Evolutionary conservation across 1,140 invertebrate species (phyloP), one percentile per base, ranked within the genome.

Genomic region (Macrocentrus cingulum): DNA sequence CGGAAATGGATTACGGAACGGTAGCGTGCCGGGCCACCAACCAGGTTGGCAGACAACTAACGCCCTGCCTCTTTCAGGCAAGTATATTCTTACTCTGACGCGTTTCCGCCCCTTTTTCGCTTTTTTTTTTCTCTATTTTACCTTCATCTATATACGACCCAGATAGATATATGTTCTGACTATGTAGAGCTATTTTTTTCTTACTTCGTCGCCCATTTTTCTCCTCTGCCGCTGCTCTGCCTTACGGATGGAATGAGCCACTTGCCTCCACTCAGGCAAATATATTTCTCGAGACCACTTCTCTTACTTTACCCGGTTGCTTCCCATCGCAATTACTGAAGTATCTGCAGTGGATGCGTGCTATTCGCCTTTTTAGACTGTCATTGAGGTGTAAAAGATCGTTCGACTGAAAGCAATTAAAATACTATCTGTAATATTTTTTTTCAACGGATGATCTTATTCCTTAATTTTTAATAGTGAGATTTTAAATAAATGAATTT

Each of bases 1-100:
- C 87, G 8, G 91, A 94, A 75, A 85, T 92, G 77, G 91, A 94
- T 77, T 95, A 94, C 70, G 92, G 92, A 34, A 92, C 89, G 11
- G 80, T 94, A 7, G 87, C 90, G 19, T 95, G 92, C 72, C 93
- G 89, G 83, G 92, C 87, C 1, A 84, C 83, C 64, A 94, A 94
- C 78, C 83, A 85, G 32, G 88, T 94, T 34, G 92, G 92, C 20
- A 83, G 84, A 61, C 91, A 94, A 77, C 86, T 87, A 68, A 83
- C 87, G 19, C 91, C 91, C n/a, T 95, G 92, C 72, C 80, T 92
- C 56, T 94, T 92, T 77, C 91, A 93, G 75, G 84, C 94, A 58
- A 69, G 68, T 68, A 61, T 42, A 51, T 51, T 79, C 84, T 53
- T 22, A 13, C 20, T 13, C 37, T 23, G 19, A 41, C 20, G 23